These are phyloP conservation scores for Apotomis turbidana DNA, from an alignment of 2,888 invertebrate genomes.

Conservation along the genomic window DNA sequence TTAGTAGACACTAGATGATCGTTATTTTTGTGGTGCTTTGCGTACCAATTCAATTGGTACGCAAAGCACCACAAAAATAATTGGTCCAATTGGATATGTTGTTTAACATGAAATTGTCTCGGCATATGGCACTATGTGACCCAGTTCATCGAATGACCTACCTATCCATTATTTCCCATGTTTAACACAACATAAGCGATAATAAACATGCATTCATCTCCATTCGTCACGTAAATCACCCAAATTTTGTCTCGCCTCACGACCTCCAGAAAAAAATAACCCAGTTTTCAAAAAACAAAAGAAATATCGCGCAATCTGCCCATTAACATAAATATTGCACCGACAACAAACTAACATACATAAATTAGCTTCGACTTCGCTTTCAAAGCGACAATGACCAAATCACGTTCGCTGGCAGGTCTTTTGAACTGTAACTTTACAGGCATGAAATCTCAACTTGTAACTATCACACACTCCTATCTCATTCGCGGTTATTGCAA, in stretches of 20 bases:
- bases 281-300: conserved; percentile 48
- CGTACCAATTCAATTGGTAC: too few species aligned
- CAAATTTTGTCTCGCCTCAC: conserved; percentile 12
- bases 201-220: conserved; percentile 5
- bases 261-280: conserved; percentile 40
- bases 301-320: conserved; percentile 56
- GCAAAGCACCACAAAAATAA: too few species aligned
- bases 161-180: neutral
- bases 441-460: conserved; percentile 26
- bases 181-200: neutral
- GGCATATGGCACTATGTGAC: neutral
- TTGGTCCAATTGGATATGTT: too few species aligned
- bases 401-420: conserved; percentile 37
- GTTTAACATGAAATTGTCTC: too few species aligned
- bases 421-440: conserved; percentile 28
- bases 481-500: conserved; percentile 4
- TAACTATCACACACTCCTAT: conserved; percentile 6
- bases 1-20: too few species aligned
- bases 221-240: conserved; percentile 25
- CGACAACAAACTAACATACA: conserved; percentile 42
- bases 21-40: too few species aligned
- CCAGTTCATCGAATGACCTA: neutral
- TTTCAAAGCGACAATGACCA: conserved; percentile 32
- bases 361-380: conserved; percentile 34
- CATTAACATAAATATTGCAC: conserved; percentile 65